Percentiles rank a stretch among this genome's conserved stretches.
These are phyloP conservation scores for Corapipo altera DNA, from an alignment of 2,113 vertebrate genomes.

Conservation along the genomic window DNA sequence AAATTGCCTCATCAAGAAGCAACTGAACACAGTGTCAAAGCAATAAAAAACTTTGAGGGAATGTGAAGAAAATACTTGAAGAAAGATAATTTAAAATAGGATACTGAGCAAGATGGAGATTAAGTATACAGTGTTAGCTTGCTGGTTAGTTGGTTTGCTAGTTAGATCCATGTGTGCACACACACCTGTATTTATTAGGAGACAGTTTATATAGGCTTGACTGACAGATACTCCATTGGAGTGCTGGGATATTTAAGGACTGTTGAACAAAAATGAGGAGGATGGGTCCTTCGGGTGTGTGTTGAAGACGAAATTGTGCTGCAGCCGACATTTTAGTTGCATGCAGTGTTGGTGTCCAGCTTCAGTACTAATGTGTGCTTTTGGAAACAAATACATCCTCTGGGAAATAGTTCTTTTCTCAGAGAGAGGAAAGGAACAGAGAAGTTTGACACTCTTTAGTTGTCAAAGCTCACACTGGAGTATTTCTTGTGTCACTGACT, in stretches of 20 bases:
- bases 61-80: not conserved
- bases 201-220: not conserved
- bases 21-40: not conserved
- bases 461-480: not conserved
- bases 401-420: not conserved
- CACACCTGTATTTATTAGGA: not conserved
- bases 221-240: not conserved
- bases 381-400: not conserved
- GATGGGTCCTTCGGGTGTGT: not conserved
- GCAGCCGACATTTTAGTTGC: not conserved
- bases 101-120: not conserved
- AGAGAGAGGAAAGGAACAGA: not conserved
- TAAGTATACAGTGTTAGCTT: not conserved
- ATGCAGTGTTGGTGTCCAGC: not conserved
- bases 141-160: not conserved
- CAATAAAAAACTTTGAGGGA: not conserved
- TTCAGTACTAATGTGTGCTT: not conserved
- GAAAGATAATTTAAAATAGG: not conserved
- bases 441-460: not conserved
- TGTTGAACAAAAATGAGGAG: not conserved
- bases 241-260: not conserved
- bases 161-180: not conserved
- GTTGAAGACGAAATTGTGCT: not conserved
- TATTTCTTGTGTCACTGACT: not conserved
- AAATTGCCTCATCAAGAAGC: slow-evolving; percentile 9